These are phyloP conservation scores for Bujurquina vittata DNA, from an alignment of 2,113 vertebrate genomes.

Conservation along the genomic window DNA sequence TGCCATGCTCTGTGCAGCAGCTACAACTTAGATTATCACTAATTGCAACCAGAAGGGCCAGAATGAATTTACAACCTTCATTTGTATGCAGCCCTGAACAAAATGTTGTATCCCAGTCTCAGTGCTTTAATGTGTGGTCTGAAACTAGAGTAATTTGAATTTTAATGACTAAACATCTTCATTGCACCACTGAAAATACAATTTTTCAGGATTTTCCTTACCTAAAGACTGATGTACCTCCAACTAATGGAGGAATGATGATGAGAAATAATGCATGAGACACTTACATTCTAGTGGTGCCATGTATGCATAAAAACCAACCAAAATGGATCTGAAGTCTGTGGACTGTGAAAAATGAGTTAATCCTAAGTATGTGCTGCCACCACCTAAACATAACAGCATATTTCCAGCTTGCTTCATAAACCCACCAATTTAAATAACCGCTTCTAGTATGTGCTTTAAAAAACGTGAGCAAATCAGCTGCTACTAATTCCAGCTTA, in stretches of 20 bases:
- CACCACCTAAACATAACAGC: neutral
- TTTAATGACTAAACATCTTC: neutral
- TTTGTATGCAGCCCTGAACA: constrained; percentile 12
- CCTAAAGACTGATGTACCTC: neutral
- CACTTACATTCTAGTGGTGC: neutral
- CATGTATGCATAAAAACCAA: neutral
- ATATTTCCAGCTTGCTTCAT: neutral
- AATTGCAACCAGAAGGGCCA: constrained; percentile 46
- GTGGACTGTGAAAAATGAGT: neutral
- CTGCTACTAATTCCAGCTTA: too few species aligned
- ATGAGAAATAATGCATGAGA: neutral
- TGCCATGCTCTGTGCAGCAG: constrained; percentile 9
- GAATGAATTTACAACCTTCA: constrained; percentile 11
- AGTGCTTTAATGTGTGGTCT: neutral
- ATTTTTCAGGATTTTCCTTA: neutral
- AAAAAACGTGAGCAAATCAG: too few species aligned
- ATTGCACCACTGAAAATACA: neutral
- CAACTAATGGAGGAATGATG: neutral
- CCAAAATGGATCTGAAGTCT: neutral
- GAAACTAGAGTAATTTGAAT: neutral
- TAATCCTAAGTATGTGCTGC: neutral
- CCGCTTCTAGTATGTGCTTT: too few species aligned
- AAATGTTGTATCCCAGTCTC: neutral
- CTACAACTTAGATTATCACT: constrained; percentile 26
- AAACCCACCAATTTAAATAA: too few species aligned